Evolutionary conservation across 2,113 vertebrate species (phyloP).

Genomic region (Ploceus nigricollis): DNA sequence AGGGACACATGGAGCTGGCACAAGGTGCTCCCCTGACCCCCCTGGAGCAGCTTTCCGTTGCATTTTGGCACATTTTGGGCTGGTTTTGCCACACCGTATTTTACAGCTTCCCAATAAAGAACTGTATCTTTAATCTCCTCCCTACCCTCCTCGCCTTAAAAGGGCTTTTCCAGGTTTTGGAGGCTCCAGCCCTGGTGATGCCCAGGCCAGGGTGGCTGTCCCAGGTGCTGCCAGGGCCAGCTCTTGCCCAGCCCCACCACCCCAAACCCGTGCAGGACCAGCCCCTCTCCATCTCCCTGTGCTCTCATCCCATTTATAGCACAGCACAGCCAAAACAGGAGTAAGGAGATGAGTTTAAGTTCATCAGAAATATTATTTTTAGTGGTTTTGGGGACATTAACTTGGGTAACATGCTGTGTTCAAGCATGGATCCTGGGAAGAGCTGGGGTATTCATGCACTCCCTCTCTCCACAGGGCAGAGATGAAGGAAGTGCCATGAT

Average conservation of each 20-base stretch:
- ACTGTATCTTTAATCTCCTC: not conserved
- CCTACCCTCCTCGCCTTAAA: not conserved
- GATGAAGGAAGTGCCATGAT: not conserved
- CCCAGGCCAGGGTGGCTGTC: not conserved
- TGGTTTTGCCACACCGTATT: accelerated
- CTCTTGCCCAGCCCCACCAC: accelerated
- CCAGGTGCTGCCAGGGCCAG: not conserved
- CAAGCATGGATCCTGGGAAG: not conserved
- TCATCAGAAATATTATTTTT: not conserved
- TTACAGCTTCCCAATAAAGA: not conserved
- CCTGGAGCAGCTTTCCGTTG: not conserved
- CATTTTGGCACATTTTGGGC: not conserved
- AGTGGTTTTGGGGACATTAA: not conserved
- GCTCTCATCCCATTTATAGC: not conserved
- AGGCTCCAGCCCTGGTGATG: not conserved
- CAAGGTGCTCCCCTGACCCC: accelerated
- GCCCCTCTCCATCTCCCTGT: not conserved
- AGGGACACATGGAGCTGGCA: accelerated
- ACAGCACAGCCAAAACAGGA: accelerated
- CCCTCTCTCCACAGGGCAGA: not conserved
- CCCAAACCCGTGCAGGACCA: accelerated
- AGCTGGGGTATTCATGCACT: not conserved
- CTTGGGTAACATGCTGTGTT: not conserved
- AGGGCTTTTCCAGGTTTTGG: not conserved
- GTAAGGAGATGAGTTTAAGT: not conserved